Base-by-base conservation (phyloP, 2,797 vertebrate species). In the Argya squamiceps region DNA sequence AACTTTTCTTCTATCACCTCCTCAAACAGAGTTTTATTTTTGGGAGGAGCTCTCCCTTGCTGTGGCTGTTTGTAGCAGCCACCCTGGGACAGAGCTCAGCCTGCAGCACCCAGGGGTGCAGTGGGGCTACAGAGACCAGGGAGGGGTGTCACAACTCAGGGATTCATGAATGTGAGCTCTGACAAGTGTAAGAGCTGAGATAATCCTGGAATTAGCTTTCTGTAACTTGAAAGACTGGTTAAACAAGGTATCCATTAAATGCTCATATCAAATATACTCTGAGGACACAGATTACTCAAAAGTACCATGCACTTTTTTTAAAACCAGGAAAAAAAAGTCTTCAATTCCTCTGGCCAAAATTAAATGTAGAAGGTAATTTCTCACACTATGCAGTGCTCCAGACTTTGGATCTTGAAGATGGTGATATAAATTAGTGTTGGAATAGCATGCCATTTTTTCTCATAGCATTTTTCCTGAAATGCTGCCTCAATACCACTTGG, bases 391-490 rank as follows among this genome's bases (percentile, higher is more conserved):
- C 74, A 85, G 79, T 12, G 71, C 68, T 88, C 71, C 79, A 95
- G 87, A 87, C 75, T 95, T 91, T 4, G 64, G 83, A 63, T 82
- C 74, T 36, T 81, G 52, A 67, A 69, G 89, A 39, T 1, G 11
- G 67, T 46, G 80, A 94, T 90, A 82, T 70, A 94, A 95, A 95
- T 92, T 68, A 70, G 44, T 89, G 88, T 50, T 95, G 89, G 84
- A 96, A 90, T 41, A 95, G 90, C 83, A 80, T 52, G 56, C 80
- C 77, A 79, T 90, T 90, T 93, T 77, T 83, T 77, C 56, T 74
- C 49, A 73, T 26, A 77, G 80, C 70, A 50, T 86, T 95, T 95
- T 96, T 96, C 85, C 95, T 97, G 93, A 94, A 96, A 92, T 90
- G 89, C 90, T 96, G 93, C 93, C 89, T 95, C 67, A 79, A 58